These are phyloP conservation scores for Corythornis vintsioides DNA, from an alignment of 2,113 vertebrate genomes.

Conservation along the genomic window DNA sequence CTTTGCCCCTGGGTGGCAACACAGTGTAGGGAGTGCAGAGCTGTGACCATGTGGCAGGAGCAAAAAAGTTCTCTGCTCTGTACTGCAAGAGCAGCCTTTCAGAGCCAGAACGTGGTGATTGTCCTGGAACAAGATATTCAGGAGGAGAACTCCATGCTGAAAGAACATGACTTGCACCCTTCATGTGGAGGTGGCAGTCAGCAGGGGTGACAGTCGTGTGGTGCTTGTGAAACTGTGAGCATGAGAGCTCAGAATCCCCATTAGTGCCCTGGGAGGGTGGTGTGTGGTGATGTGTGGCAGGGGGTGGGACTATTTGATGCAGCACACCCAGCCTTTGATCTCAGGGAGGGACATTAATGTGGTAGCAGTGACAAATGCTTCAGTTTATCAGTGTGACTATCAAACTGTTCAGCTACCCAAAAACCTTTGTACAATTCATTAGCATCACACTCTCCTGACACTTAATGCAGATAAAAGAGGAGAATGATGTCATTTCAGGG, in stretches of 20 bases:
- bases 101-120: not conserved
- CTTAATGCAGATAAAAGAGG: conserved; percentile 17
- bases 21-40: not conserved
- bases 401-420: conserved; percentile 33
- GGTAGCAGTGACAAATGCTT: conserved; percentile 42
- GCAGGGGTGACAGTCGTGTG: not conserved
- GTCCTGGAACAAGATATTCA: not conserved
- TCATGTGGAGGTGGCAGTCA: not conserved
- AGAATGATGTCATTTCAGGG: conserved; percentile 12
- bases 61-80: conserved; percentile 6
- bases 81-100: not conserved
- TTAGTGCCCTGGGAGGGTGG: not conserved
- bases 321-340: conserved; percentile 37
- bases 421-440: conserved; percentile 52
- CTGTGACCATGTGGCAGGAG: not conserved
- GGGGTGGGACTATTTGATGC: not conserved
- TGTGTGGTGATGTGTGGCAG: not conserved
- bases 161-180: not conserved
- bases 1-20: not conserved
- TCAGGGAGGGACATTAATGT: conserved; percentile 18
- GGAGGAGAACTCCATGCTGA: not conserved
- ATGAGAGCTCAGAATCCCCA: not conserved
- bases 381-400: conserved; percentile 47
- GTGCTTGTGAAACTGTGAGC: conserved; percentile 1
- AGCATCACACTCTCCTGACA: not conserved